Evolutionary conservation across 1,140 invertebrate species (phyloP).

Genomic region (Platyscapa corneri): DNA sequence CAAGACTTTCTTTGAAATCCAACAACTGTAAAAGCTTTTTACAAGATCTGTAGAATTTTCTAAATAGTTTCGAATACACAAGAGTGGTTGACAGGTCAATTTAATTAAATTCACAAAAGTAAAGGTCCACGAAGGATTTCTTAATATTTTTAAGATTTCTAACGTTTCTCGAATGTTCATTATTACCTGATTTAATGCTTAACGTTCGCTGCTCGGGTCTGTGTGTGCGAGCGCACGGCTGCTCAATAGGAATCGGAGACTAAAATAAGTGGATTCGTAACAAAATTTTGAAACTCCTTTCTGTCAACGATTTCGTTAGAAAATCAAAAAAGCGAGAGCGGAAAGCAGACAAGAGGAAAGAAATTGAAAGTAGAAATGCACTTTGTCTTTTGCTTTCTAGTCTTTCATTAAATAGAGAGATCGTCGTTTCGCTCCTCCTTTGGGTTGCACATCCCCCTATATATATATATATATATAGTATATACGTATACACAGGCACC

Average conservation of each 20-base stretch:
- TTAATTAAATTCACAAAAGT: too few relatives aligned
- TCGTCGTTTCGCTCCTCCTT: not conserved
- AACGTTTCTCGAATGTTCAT: not conserved
- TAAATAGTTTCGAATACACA: too few relatives aligned
- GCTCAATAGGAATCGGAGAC: not conserved
- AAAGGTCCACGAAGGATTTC: too few relatives aligned
- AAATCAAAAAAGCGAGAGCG: not conserved
- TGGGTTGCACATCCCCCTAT: not conserved
- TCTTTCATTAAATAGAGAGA: not conserved
- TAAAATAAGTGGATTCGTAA: not conserved
- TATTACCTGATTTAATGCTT: not conserved
- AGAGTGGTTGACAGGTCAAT: too few relatives aligned
- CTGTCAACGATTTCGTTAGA: not conserved
- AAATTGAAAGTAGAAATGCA: not conserved
- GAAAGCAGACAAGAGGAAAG: not conserved
- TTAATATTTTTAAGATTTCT: not conserved
- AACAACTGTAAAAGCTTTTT: too few relatives aligned
- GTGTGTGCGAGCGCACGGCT: too few relatives aligned
- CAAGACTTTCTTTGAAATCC: too few relatives aligned
- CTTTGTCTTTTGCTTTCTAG: not conserved
- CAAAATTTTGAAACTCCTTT: not conserved
- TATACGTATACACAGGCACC: too few relatives aligned
- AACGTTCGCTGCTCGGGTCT: too few relatives aligned
- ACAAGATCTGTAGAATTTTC: too few relatives aligned
- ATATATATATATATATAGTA: not conserved